phyloP scores from a whole-genome alignment of 2,113 vertebrate species.

The Ceyx cyanopectus region DNA sequence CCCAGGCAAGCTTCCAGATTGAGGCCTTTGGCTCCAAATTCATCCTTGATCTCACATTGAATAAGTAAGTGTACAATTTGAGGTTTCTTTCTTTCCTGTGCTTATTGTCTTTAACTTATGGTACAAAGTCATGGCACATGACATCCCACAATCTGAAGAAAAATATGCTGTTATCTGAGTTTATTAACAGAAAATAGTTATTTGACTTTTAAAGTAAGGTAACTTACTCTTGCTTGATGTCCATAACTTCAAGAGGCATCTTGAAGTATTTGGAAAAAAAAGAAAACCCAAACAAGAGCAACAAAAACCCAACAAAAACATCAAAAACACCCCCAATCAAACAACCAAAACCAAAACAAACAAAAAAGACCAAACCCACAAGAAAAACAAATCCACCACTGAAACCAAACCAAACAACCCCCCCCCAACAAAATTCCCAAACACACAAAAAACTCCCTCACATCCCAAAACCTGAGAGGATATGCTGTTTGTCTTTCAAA shows the following conservation, averaged over 20 bases:
- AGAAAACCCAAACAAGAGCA: too few species aligned
- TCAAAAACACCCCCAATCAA: too few species aligned
- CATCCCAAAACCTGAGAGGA: neutral
- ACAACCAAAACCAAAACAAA: too few species aligned
- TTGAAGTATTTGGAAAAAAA: neutral
- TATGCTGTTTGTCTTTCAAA: neutral
- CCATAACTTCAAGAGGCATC: neutral
- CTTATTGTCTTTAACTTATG: neutral
- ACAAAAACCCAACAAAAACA: too few species aligned
- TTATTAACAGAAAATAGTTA: neutral
- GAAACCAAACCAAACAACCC: neutral
- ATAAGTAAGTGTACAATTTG: constrained; percentile 88
- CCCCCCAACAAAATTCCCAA: neutral
- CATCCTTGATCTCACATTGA: constrained; percentile 93
- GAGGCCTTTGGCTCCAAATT: constrained; percentile 94
- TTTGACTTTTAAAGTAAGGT: neutral
- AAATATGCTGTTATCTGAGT: neutral
- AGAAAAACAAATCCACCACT: neutral
- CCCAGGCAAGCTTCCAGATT: constrained; percentile 95
- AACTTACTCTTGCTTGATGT: neutral
- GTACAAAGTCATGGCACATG: neutral
- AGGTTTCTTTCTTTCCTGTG: neutral
- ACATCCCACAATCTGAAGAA: neutral
- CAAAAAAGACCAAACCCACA: neutral
- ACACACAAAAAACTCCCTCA: neutral